Percentiles rank a stretch among this genome's conserved stretches.
Evolutionary conservation across 1,140 invertebrate genomes (phyloP).

Genomic region (Drosophila orosa): DNA sequence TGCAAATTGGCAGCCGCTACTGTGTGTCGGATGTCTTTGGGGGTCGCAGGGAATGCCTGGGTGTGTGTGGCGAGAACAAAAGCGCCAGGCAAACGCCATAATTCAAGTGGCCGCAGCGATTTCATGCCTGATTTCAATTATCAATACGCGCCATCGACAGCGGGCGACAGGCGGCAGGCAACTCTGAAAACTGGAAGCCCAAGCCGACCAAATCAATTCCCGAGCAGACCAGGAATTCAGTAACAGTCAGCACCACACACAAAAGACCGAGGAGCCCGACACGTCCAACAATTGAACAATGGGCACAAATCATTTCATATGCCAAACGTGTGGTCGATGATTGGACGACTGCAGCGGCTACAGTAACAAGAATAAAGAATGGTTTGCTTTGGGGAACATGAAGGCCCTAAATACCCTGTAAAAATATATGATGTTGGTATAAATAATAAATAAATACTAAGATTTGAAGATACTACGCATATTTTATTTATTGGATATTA

Average conservation of each 20-base stretch:
- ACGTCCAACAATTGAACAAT: slow-evolving; percentile 69
- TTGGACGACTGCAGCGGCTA: slow-evolving; percentile 40
- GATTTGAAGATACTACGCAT: too few species aligned
- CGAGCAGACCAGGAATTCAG: slow-evolving; percentile 22
- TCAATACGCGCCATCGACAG: slow-evolving; percentile 76
- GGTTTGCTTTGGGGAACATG: background rate
- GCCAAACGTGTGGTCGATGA: slow-evolving; percentile 74
- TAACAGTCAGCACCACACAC: slow-evolving; percentile 12
- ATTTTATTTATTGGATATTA: too few species aligned
- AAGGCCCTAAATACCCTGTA: background rate
- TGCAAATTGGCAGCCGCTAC: slow-evolving; percentile 62
- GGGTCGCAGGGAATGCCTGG: background rate
- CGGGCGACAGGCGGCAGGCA: slow-evolving; percentile 39
- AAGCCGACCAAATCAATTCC: slow-evolving; percentile 36
- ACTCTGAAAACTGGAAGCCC: slow-evolving; percentile 1
- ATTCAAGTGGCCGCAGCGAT: slow-evolving; percentile 79
- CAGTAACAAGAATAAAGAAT: slow-evolving; percentile 16
- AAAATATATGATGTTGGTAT: background rate
- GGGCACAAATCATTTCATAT: slow-evolving; percentile 81
- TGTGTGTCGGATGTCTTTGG: slow-evolving; percentile 41
- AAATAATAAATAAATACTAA: background rate
- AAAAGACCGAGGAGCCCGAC: slow-evolving; percentile 36
- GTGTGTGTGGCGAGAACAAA: slow-evolving; percentile 70
- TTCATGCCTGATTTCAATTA: slow-evolving; percentile 82
- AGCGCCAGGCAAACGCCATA: slow-evolving; percentile 78